Base-by-base conservation (phyloP, 2,113 vertebrate genomes). In the Lanius ludovicianus region DNA sequence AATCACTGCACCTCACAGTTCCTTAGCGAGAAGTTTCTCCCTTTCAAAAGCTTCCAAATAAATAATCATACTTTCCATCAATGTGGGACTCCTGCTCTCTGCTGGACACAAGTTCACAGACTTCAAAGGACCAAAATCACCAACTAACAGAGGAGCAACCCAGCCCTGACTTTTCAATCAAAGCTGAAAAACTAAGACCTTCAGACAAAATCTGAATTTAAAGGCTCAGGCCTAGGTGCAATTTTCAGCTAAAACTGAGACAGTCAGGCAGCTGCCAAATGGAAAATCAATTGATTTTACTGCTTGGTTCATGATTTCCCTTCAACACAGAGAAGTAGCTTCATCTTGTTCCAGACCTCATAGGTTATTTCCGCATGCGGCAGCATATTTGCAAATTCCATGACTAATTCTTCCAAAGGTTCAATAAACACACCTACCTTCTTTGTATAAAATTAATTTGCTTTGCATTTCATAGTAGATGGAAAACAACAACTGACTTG, bases 31-130 rank as follows among this genome's bases (percentile, higher is more conserved):
- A 85, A 87, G 28, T 37, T 68, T 65, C 42, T 88, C 64, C 23
- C 33, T 86, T 93, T 57, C 50, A 44, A 88, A 86, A 85, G 30
- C 8, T 57, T 77, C 41, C 80, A 86, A 59, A 81, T 30, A 75
- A 87, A 60, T 65, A 60, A 49, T 49, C 49, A 44, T 28, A 47
- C 22, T 59, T 90, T 28, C 33, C 59, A 41, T 27, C 30, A 64
- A 90, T 21, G 62, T 88, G 79, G 68, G 78, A 92, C 89, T 90
- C 70, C 92, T 93, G 86, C 85, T 93, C 92, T 92, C 96, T 95
- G 80, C 80, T 92, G 84, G 89, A 93, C 80, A 84, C 76, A 89
- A 24, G 63, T 84, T 75, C 64, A 70, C 33, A 89, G 60, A 70
- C n/a, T 81, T 55, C 81, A 50, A 90, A 77, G 46, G 55, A 73